Conservation (phyloP, 2,113 vertebrate genomes). For the Alethe diademata region DNA sequence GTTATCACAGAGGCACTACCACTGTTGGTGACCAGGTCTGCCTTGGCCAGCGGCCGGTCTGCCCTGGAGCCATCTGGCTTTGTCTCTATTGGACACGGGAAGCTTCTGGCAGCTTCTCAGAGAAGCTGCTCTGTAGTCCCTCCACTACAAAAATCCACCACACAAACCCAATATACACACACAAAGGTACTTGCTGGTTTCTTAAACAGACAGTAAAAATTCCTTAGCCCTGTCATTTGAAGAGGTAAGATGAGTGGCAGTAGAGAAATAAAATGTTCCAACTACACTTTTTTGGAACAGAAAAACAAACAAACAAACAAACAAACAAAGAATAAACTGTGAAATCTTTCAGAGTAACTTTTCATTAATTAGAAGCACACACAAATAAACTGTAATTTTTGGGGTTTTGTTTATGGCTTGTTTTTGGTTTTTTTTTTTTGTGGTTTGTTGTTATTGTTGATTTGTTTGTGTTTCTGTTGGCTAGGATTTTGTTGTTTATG, state of each 20-base stretch:
- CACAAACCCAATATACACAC: background rate
- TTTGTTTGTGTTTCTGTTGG: background rate
- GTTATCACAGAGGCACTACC: background rate
- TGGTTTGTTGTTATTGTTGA: no score
- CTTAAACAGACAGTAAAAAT: background rate
- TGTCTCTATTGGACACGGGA: background rate
- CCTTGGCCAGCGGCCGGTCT: background rate
- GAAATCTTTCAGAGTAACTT: background rate
- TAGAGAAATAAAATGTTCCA: background rate
- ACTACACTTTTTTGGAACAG: background rate
- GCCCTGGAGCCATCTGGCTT: background rate
- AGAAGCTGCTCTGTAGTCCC: background rate
- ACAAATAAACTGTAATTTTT: background rate
- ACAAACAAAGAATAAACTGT: background rate
- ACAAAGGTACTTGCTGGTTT: background rate
- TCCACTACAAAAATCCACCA: background rate
- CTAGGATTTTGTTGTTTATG: background rate
- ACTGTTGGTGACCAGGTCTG: accelerated
- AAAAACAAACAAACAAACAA: background rate
- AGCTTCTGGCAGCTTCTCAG: background rate
- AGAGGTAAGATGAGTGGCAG: background rate
- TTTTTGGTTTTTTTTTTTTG: background rate
- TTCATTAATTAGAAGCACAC: background rate
- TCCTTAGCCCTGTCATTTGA: background rate
- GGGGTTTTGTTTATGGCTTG: accelerated